Evolutionary conservation across 2,113 vertebrate species (phyloP), one percentile per base, ranked within the genome.

Genomic region (Okapia johnstoni): DNA sequence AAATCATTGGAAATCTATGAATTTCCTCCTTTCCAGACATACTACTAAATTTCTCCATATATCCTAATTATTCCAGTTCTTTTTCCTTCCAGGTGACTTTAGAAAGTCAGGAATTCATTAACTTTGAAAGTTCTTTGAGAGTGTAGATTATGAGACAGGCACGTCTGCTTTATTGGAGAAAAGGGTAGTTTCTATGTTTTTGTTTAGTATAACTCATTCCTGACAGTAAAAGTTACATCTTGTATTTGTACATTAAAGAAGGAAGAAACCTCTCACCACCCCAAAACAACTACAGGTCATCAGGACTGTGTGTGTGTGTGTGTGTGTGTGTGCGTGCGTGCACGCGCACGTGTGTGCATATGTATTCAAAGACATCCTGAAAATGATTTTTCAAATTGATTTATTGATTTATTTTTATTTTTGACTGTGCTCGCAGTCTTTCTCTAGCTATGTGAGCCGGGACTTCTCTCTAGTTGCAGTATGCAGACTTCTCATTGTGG

Each of bases 81-180:
- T 73, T 88, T 70, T 46, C 17, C 14, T 93, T 81, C 8, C 4
- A 54, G 3, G 55, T 93, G 43, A 84, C 87, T 19, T 92, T 21
- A 48, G n/a, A 55, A 85, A 50, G 25, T 46, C 19, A 73, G 61
- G 30, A 54, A 48, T 57, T 87, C 50, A 0, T 52, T 83, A 61
- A 86, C 40, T 57, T 89, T 79, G 1, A 14, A 92, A 97, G 25
- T 76, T 96, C 30, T 63, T 85, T 97, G 83, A 46, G 46, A 28
- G 11, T 96, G 28, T 85, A 85, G 25, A 77, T 89, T 36, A 79
- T 81, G 23, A 92, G 17, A 46, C 3, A 70, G 8, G 12, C 85
- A 14, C 2, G 73, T 14, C 46, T 85, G 57, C 33, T 73, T 95
- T 91, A 84, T 26, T 57, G 90, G 52, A 9, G 15, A 85, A 85